These are phyloP conservation scores for Luffia ferchaultella DNA, from an alignment of 2,888 invertebrate genomes.

Conservation along the genomic window DNA sequence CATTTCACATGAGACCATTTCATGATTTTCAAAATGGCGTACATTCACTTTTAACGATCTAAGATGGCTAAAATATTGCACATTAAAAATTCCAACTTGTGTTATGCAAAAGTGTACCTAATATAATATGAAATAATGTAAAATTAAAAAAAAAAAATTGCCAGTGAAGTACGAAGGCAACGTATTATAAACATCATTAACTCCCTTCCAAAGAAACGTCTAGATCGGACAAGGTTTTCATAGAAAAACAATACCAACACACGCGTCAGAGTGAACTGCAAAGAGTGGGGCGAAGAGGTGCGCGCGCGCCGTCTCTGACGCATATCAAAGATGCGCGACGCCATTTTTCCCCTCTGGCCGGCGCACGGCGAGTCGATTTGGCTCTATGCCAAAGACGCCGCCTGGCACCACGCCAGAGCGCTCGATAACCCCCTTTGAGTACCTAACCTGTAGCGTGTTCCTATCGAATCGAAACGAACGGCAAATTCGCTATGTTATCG, in stretches of 20 bases:
- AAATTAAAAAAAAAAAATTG: no score
- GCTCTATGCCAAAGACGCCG: constrained; percentile 51
- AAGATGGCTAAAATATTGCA: no score
- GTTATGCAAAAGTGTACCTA: no score
- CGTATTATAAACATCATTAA: no score
- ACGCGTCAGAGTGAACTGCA: not conserved
- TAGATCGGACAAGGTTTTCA: no score
- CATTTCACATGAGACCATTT: no score
- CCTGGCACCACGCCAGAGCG: constrained; percentile 45
- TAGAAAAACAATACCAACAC: not conserved
- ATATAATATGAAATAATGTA: no score
- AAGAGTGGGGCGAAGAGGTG: constrained; percentile 20
- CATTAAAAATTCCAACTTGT: no score
- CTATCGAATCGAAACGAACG: not conserved
- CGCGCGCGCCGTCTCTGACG: constrained; percentile 48
- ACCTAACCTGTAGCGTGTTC: constrained; percentile 18
- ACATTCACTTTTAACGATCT: no score
- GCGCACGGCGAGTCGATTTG: constrained; percentile 33
- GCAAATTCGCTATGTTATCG: not conserved
- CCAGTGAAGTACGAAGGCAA: no score
- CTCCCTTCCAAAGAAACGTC: no score
- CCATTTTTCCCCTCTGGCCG: constrained; percentile 51
- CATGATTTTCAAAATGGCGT: no score
- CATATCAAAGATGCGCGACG: constrained; percentile 63
- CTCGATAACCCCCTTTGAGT: constrained; percentile 43